These are phyloP conservation scores for Meghimatium bilineatum DNA, from an alignment of 2,888 invertebrate genomes.

Conservation along the genomic window DNA sequence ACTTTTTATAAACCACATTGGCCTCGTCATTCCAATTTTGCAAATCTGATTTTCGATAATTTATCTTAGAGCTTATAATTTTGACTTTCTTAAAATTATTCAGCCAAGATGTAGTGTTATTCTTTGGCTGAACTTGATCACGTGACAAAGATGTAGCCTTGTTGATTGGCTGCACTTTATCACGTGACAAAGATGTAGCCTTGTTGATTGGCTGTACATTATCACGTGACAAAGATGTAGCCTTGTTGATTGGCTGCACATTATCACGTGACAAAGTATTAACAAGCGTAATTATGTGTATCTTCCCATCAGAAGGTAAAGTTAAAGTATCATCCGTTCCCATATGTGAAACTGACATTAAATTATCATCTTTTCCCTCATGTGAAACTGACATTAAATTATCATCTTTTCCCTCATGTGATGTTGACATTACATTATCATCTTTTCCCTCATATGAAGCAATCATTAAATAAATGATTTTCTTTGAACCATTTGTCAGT, in stretches of 20 bases:
- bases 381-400: too few species aligned
- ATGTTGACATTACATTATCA: neutral
- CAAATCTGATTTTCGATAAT: neutral
- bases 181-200: too few species aligned
- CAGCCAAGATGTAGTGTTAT: neutral
- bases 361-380: neutral
- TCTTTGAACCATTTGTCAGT: neutral
- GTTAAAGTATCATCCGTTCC: neutral
- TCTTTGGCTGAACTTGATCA: neutral
- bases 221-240: too few species aligned
- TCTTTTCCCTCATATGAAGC: neutral
- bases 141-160: too few species aligned
- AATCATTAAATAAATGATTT: neutral
- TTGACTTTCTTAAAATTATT: neutral
- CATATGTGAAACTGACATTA: neutral
- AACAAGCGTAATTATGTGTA: too few species aligned
- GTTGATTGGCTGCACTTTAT: neutral
- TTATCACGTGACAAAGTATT: too few species aligned
- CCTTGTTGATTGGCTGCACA: neutral
- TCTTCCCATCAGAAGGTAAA: too few species aligned
- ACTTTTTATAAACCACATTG: neutral
- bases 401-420: neutral
- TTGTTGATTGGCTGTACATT: neutral
- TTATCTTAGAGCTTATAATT: neutral
- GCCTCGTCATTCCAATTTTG: neutral